Evolutionary conservation across 2,888 invertebrate genomes (phyloP).

Genomic region (Melipona beecheii): DNA sequence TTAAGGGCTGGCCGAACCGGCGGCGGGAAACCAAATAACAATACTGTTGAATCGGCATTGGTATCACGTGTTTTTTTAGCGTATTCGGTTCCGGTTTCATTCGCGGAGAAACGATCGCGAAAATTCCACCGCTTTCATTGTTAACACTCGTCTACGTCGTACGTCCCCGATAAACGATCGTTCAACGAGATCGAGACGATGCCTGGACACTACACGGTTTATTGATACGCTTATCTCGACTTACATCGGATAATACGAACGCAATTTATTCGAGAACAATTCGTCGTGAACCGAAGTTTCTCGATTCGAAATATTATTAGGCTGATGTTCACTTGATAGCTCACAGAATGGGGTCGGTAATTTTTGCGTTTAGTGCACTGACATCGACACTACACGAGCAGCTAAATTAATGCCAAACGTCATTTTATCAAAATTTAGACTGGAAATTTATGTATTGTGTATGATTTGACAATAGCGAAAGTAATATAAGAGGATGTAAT

Average conservation of each 20-base stretch:
- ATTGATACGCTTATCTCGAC: conserved; percentile 36
- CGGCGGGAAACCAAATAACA: conserved; percentile 50
- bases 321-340: conserved; percentile 4
- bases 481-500: neutral
- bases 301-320: neutral
- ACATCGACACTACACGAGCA: neutral
- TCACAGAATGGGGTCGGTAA: neutral
- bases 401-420: neutral
- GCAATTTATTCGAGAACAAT: neutral
- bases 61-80: conserved; percentile 57
- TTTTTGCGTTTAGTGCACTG: neutral
- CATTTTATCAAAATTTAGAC: neutral
- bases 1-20: conserved; percentile 47
- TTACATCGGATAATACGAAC: conserved; percentile 7
- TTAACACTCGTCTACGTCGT: conserved; percentile 5
- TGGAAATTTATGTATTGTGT: no score
- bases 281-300: neutral
- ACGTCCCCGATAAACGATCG: conserved; percentile 26
- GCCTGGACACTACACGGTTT: conserved; percentile 1
- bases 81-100: conserved; percentile 34
- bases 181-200: conserved; percentile 21
- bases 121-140: conserved; percentile 13
- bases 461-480: neutral
- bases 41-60: conserved; percentile 61
- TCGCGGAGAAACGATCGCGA: conserved; percentile 17